Evolutionary conservation across 2,113 vertebrate genomes (phyloP).

Genomic region (Myotis brandtii): DNA sequence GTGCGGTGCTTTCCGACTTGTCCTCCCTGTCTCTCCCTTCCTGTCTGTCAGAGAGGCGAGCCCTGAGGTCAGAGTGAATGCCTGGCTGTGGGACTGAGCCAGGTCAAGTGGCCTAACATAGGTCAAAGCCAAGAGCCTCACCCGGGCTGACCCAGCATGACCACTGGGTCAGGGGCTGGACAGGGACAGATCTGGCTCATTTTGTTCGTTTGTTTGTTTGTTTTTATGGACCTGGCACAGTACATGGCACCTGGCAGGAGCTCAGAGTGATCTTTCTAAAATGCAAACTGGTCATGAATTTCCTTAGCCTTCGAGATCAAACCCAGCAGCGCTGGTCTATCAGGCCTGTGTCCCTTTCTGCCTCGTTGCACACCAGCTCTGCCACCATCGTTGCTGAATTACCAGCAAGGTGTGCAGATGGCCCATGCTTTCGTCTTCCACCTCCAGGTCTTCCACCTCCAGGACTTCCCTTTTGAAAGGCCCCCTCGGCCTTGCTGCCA

Average conservation of each 20-base stretch:
- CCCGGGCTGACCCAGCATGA: accelerated
- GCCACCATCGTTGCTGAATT: neutral
- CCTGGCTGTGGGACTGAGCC: neutral
- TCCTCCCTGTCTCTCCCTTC: neutral
- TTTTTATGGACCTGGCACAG: neutral
- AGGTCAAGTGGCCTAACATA: neutral
- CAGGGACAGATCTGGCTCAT: neutral
- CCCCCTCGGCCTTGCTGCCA: neutral
- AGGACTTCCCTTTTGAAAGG: neutral
- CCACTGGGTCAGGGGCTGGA: neutral
- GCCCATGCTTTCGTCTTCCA: neutral
- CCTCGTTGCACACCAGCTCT: neutral
- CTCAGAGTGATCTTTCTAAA: neutral
- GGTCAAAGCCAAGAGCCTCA: neutral
- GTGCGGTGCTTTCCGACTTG: neutral
- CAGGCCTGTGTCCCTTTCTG: neutral
- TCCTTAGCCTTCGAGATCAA: neutral
- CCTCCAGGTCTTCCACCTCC: neutral
- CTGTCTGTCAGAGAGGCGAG: neutral
- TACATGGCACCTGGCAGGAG: neutral
- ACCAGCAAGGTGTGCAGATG: neutral
- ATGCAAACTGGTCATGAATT: neutral
- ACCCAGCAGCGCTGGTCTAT: neutral
- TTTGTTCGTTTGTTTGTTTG: too few relatives aligned
- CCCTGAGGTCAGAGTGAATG: neutral